phyloP scores from a whole-genome alignment of 1,140 invertebrate species.

The Calycopis cecrops region DNA sequence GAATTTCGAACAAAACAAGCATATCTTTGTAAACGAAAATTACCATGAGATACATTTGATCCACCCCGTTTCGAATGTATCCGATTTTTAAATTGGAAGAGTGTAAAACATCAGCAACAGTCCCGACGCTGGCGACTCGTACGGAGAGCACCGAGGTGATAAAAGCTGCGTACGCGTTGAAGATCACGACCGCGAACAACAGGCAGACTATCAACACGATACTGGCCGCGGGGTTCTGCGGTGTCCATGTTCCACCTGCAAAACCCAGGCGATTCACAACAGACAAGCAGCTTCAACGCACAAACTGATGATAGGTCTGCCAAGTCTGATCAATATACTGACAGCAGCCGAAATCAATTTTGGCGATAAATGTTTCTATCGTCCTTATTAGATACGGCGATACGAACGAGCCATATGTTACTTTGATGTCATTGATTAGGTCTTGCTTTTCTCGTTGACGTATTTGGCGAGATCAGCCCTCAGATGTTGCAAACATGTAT shows the following conservation, averaged over 20 bases:
- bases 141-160: conserved; percentile 80
- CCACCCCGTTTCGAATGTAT: conserved; percentile 73
- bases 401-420: too few species aligned
- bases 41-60: conserved; percentile 73
- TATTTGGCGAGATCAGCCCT: too few species aligned
- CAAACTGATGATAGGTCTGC: too few species aligned
- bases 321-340: too few species aligned
- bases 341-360: too few species aligned
- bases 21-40: background rate
- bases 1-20: background rate
- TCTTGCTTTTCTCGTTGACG: too few species aligned
- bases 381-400: too few species aligned
- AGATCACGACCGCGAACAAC: conserved; percentile 76
- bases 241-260: conserved; percentile 77
- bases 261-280: too few species aligned
- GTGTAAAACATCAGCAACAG: conserved; percentile 75
- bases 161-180: conserved; percentile 78
- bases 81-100: conserved; percentile 77
- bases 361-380: too few species aligned
- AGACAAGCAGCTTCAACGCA: too few species aligned
- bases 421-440: too few species aligned
- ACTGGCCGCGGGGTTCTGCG: conserved; percentile 75
- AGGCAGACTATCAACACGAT: conserved; percentile 76
- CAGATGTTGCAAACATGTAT: too few species aligned
- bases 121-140: conserved; percentile 75